Conservation (phyloP, 2,113 vertebrate genomes). For the Rhea pennata region DNA sequence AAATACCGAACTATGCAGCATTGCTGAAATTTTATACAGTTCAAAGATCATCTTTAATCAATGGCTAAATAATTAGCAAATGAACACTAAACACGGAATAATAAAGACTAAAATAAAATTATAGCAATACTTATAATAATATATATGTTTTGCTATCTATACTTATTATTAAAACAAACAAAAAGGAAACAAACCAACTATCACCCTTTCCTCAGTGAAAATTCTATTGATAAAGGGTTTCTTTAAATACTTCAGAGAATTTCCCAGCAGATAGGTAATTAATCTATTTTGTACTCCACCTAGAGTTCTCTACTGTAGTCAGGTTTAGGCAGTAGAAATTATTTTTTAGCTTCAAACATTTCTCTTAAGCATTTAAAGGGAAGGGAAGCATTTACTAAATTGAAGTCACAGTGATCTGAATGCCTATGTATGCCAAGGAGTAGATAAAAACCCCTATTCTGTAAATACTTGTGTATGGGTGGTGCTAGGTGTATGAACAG, state of each 20-base stretch:
- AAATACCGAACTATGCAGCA: neutral
- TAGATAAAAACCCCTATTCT: neutral
- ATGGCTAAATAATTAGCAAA: neutral
- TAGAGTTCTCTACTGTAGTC: neutral
- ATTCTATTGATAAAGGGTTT: neutral
- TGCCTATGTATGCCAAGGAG: neutral
- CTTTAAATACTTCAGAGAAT: neutral
- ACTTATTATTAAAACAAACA: neutral
- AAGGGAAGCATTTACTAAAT: neutral
- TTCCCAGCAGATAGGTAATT: slow-evolving; percentile 38
- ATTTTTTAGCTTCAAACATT: slow-evolving; percentile 1
- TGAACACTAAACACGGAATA: neutral
- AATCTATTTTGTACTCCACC: slow-evolving; percentile 22
- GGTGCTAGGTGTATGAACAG: neutral
- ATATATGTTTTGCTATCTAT: neutral
- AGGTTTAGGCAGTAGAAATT: neutral
- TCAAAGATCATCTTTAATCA: neutral
- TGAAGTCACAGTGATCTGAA: neutral
- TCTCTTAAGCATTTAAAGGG: neutral
- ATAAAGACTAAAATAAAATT: neutral
- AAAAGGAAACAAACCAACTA: neutral
- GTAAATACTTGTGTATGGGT: neutral
- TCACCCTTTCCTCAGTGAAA: neutral
- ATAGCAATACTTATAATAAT: neutral
- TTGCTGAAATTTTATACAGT: neutral